phyloP scores from a whole-genome alignment of 30 jellyfish, hydroid and myxozoan genomes.

The Mastigias papua region DNA sequence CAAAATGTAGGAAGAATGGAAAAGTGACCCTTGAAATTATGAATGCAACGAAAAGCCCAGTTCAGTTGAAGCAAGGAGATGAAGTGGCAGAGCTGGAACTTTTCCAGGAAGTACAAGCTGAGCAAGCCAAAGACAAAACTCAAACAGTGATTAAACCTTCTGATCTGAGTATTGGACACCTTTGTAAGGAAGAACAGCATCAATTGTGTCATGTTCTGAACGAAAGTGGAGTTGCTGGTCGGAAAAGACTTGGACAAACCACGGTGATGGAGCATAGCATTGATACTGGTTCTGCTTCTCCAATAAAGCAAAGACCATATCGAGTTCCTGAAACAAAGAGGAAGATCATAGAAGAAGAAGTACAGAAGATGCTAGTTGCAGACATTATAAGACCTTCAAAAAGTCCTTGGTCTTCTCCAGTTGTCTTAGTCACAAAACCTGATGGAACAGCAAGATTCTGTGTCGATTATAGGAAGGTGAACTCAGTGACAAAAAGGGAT shows the following conservation, averaged over 20 bases:
- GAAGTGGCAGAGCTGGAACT: conserved; percentile 27
- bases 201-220: conserved; percentile 11
- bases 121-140: conserved; percentile 16
- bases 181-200: conserved; percentile 1
- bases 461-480: conserved; percentile 57
- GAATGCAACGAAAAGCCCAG: conserved; percentile 15
- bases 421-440: conserved; percentile 60
- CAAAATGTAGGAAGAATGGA: not conserved
- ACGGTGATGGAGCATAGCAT: conserved; percentile 24
- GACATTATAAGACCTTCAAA: conserved; percentile 58
- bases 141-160: not conserved
- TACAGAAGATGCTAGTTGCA: conserved; percentile 61
- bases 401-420: conserved; percentile 80
- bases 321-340: conserved; percentile 76
- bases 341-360: conserved; percentile 46
- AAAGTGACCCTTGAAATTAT: conserved; percentile 9
- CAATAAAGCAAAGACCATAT: conserved; percentile 71
- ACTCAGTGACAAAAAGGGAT: conserved; percentile 75
- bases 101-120: conserved; percentile 6
- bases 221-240: conserved; percentile 19
- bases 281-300: conserved; percentile 36
- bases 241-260: conserved; percentile 6
- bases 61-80: conserved; percentile 34
- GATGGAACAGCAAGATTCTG: conserved; percentile 66
- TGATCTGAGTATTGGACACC: conserved; percentile 19